Evolutionary conservation across 2,888 invertebrate species (phyloP), one percentile per base, ranked within the genome.

Genomic region (Andricus quercusramuli): DNA sequence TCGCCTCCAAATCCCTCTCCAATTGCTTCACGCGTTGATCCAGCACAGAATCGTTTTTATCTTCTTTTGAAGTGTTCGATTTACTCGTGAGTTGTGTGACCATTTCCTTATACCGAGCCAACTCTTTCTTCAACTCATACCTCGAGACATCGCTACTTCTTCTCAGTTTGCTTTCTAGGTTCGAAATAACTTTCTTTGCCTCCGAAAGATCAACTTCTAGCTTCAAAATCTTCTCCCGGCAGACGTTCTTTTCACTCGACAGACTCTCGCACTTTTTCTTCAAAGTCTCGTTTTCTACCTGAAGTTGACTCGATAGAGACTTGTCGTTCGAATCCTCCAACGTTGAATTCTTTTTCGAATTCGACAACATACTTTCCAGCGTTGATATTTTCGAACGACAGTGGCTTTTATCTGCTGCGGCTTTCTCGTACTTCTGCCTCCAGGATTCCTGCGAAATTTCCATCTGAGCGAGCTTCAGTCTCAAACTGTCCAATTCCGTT

Each of bases 151-250:
- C 88, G 32, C 70, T 79, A 51, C 76, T 85, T 80, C 83, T 86
- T 77, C 80, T 86, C 2, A 93, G 78, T 82, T 93, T 93, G 29
- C 85, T 89, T 13, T 93, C 92, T 6, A 94, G 85, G 78, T 90
- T 90, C 3, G 81, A 79, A 20, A 93, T 91, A 3, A 89, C 83
- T 2, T 86, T 86, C 80, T 91, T 92, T 1, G 91, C 86, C 79
- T 47, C 79, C 51, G 32, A 67, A 81, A 25, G 81, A 78, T 76
- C 78, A 6, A 56, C 79, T 66, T 77, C 82, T 11, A 79, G 67
- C 77, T 65, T 86, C 56, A 6, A 22, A 67, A 95, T 91, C 85
- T 95, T 95, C 56, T 94, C 94, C 68, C 93, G 95, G 47, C 83
- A 88, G 51, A 65, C 82, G 70, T 87, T 85, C 32, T 84, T 88